phyloP scores from a whole-genome alignment of 2,113 vertebrate genomes.

The Alouatta palliata region DNA sequence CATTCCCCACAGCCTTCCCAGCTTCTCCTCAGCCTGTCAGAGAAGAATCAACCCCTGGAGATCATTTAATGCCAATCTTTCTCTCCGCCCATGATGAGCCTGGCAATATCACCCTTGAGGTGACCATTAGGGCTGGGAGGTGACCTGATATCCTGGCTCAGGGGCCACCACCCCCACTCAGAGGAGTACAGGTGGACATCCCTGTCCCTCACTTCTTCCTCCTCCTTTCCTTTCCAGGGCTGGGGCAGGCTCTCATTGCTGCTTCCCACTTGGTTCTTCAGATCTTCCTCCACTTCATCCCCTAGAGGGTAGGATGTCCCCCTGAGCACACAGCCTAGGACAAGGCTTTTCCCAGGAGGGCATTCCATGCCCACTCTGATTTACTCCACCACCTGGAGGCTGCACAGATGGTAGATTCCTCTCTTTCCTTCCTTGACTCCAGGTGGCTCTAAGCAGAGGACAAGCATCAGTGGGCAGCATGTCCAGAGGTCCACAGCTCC shows the following conservation, averaged over 20 bases:
- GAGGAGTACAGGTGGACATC: not conserved
- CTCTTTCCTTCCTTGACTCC: not conserved
- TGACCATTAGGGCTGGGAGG: not conserved
- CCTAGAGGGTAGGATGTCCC: fast-evolving
- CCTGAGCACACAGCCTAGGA: not conserved
- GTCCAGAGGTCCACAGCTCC: not conserved
- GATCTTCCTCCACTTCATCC: not conserved
- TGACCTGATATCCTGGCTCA: not conserved
- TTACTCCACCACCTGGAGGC: not conserved
- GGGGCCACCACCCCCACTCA: fast-evolving
- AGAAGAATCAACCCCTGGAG: constrained; percentile 6
- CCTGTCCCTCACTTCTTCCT: no score
- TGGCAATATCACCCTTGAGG: constrained; percentile 2
- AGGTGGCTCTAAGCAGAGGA: not conserved
- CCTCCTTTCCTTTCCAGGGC: not conserved
- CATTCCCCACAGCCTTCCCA: not conserved
- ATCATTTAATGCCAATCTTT: not conserved
- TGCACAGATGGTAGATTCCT: fast-evolving
- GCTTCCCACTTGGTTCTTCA: not conserved
- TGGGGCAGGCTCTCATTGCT: not conserved
- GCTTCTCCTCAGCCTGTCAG: not conserved
- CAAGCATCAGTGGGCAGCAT: fast-evolving
- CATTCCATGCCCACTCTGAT: not conserved
- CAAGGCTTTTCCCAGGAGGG: not conserved
- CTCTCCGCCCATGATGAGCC: not conserved